phyloP scores from a whole-genome alignment of 2,113 vertebrate species.

The Spilogale gracilis region DNA sequence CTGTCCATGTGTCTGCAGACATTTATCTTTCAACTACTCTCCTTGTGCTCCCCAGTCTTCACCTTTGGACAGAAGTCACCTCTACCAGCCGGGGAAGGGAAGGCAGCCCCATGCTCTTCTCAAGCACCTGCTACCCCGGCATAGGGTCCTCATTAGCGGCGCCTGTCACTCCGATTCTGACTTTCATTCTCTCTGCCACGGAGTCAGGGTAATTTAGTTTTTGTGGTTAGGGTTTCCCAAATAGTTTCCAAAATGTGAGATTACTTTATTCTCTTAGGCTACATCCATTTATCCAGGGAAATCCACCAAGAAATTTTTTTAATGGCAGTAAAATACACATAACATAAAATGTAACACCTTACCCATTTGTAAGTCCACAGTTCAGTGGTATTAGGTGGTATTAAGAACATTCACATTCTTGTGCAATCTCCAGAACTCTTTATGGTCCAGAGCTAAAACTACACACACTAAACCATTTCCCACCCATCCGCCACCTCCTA shows the following conservation, averaged over 20 bases:
- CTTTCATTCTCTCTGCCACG: not conserved
- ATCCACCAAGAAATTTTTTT: not conserved
- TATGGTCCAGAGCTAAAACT: not conserved
- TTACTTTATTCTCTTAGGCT: slow-evolving; percentile 12
- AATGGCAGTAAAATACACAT: not conserved
- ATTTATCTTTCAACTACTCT: not conserved
- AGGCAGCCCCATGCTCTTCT: not conserved
- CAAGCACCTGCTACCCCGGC: not conserved
- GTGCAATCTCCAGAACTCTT: not conserved
- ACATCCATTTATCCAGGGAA: not conserved
- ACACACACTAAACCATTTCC: not conserved
- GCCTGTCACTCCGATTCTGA: not conserved
- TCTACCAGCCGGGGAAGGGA: not conserved
- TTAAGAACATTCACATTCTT: not conserved
- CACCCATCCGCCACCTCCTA: not conserved
- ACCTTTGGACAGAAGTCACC: not conserved
- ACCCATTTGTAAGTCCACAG: not conserved
- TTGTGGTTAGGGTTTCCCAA: not conserved
- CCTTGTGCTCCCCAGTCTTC: not conserved
- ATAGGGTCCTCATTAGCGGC: not conserved
- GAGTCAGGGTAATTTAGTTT: not conserved
- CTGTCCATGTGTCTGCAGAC: not conserved
- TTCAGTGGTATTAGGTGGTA: not conserved
- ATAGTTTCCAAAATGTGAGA: not conserved
- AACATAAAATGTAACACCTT: not conserved